Evolutionary conservation across 2,113 vertebrate genomes (phyloP), one percentile per base, ranked within the genome.

Genomic region (Epinephelus fuscoguttatus): DNA sequence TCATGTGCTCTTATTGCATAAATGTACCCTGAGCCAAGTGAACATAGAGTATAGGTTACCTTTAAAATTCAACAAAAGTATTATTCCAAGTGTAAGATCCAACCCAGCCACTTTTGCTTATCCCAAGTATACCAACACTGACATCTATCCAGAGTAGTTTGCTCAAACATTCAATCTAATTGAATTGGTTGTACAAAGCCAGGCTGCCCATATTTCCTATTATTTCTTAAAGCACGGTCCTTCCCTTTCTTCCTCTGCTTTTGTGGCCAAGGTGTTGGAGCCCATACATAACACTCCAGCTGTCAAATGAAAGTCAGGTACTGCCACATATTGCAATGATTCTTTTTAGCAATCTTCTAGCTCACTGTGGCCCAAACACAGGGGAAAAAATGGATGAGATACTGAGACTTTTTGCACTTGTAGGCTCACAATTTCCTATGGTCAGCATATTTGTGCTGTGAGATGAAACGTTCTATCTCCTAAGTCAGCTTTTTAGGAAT

Each of bases 1-100:
- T 64, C 57, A 68, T 45, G 49, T 50, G n/a, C 49, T 78, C 61
- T 75, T 74, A 57, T 13, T 79, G 59, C 25, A 57, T 10, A 72
- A 7, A 53, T 1, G 4, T 30, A 50, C 4, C n/a, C 37, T 1
- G 27, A 55, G 27, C 21, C 62, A 45, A 50, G 19, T 50, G 42
- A 27, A 45, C 30, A 62, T 10, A 21, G 5, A 63, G 49, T 52
- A 21, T 33, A 55, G 17, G 52, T 10, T 27, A 64, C 0, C 23
- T 17, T 27, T 6, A 69, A 52, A 37, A 0, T 45, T 45, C 9
- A 11, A 64, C n/a, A 23, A 30, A 61, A 21, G 8, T 30, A 30
- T 17, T 10, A 33, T 52, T 62, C 4, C 18, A 13, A 14, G 10
- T 45, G 42, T 42, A 45, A 2, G 7, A 27, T n/a, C 6, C n/a